These are phyloP conservation scores for Salvelinus sp. DNA, from an alignment of 2,113 vertebrate genomes.

Conservation along the genomic window DNA sequence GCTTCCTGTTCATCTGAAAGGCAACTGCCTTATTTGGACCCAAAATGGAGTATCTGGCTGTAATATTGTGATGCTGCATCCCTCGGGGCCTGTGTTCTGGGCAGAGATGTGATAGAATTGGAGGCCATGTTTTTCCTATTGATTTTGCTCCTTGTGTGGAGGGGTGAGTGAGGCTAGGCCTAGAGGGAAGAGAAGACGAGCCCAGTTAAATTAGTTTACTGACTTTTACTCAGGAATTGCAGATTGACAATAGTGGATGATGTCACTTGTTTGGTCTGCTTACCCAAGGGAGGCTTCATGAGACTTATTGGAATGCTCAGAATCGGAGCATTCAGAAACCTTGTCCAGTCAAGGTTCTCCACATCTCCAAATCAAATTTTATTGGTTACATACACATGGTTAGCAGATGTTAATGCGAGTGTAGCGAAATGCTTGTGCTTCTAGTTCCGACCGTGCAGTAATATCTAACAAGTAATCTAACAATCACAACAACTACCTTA, in stretches of 20 bases:
- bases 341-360: background rate
- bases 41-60: slow-evolving; percentile 60
- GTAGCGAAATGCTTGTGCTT: too few relatives aligned
- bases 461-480: too few relatives aligned
- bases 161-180: slow-evolving; percentile 25
- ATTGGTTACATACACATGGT: background rate
- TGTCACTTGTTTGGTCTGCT: background rate
- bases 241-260: background rate
- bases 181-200: slow-evolving; percentile 53
- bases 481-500: too few relatives aligned
- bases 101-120: slow-evolving; percentile 67
- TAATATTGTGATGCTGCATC: slow-evolving; percentile 11
- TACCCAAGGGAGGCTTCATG: background rate
- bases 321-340: background rate
- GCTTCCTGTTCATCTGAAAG: slow-evolving; percentile 53
- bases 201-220: slow-evolving; percentile 75
- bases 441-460: too few relatives aligned
- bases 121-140: slow-evolving; percentile 78
- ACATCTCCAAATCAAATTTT: too few relatives aligned
- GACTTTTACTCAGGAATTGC: slow-evolving; percentile 3
- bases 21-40: slow-evolving; percentile 47
- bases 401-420: background rate
- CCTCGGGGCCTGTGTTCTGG: slow-evolving; percentile 56
- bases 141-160: slow-evolving; percentile 76
- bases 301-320: background rate